Evolutionary conservation across 1,140 invertebrate genomes (phyloP).

Genomic region (Meloidogyne floridensis): DNA sequence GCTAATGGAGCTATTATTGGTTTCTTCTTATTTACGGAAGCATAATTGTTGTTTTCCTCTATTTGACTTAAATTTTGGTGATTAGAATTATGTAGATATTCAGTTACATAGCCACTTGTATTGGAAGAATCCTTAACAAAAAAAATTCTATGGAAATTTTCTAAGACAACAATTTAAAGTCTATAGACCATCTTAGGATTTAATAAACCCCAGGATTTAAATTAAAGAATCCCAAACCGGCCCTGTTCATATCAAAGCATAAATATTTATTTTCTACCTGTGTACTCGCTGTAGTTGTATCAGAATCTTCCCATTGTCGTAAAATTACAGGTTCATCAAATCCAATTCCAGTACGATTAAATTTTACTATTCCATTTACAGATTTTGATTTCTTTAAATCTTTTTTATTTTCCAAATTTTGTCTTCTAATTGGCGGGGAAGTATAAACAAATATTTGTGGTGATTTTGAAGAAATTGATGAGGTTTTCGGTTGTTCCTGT

Average conservation of each 20-base stretch:
- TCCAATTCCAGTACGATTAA: constrained; percentile 12
- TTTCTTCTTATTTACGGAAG: neutral
- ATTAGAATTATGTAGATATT: neutral
- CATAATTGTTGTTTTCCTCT: neutral
- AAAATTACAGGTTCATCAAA: constrained; percentile 23
- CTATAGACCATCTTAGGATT: too few relatives aligned
- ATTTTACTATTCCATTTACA: neutral
- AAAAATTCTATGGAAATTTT: too few relatives aligned
- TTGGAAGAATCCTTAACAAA: neutral
- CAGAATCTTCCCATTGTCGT: constrained; percentile 11
- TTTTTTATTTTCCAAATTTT: neutral
- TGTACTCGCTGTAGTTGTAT: neutral
- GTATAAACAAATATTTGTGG: constrained; percentile 8
- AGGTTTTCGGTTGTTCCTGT: constrained; percentile 11
- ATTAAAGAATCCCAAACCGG: too few relatives aligned
- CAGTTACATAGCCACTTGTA: neutral
- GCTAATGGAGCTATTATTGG: constrained; percentile 17
- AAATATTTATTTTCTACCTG: neutral
- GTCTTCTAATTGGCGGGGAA: constrained; percentile 8
- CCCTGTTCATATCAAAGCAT: neutral
- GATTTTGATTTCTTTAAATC: neutral
- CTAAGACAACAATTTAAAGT: too few relatives aligned
- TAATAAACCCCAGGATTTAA: too few relatives aligned
- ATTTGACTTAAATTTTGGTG: neutral
- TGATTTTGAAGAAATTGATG: neutral